Conservation (phyloP, 2,888 invertebrate genomes). For the Leptodirus hochenwartii region DNA sequence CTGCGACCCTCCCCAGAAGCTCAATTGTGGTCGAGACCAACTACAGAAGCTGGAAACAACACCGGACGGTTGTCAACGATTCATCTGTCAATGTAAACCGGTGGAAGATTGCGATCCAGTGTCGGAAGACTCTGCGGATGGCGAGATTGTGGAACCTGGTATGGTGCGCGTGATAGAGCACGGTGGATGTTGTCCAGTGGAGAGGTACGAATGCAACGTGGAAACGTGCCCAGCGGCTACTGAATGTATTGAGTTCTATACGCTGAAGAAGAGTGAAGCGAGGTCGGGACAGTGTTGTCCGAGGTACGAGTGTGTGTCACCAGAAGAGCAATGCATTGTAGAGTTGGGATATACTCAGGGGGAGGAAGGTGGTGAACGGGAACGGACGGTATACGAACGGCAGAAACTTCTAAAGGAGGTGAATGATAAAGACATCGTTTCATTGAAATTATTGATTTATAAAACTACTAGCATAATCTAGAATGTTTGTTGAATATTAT, state of each 20-base stretch:
- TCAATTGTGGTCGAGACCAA: conserved; percentile 54
- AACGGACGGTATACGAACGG: conserved; percentile 22
- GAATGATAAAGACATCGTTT: conserved; percentile 10
- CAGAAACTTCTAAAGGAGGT: conserved; percentile 37
- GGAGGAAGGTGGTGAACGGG: conserved; percentile 35
- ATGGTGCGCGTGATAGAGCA: conserved; percentile 37
- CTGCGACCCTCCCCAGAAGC: conserved; percentile 48
- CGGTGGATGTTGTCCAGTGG: conserved; percentile 54
- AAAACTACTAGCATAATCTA: no score
- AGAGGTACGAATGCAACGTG: conserved; percentile 38
- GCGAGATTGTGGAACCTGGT: conserved; percentile 42
- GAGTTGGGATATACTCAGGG: conserved; percentile 34
- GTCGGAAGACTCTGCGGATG: conserved; percentile 17
- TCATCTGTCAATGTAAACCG: conserved; percentile 62
- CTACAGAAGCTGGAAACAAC: conserved; percentile 45
- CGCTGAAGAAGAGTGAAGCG: conserved; percentile 21
- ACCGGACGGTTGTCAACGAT: conserved; percentile 49
- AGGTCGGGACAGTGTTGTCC: conserved; percentile 45
- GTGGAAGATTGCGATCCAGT: conserved; percentile 44
- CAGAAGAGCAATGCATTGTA: conserved; percentile 48
- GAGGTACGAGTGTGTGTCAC: conserved; percentile 41
- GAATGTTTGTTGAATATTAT: no score
- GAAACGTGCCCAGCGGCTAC: conserved; percentile 43
- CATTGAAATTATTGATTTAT: no score
- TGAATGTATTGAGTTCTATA: conserved; percentile 39